Conservation (phyloP, 1,140 invertebrate genomes). For the Cherax destructor region DNA sequence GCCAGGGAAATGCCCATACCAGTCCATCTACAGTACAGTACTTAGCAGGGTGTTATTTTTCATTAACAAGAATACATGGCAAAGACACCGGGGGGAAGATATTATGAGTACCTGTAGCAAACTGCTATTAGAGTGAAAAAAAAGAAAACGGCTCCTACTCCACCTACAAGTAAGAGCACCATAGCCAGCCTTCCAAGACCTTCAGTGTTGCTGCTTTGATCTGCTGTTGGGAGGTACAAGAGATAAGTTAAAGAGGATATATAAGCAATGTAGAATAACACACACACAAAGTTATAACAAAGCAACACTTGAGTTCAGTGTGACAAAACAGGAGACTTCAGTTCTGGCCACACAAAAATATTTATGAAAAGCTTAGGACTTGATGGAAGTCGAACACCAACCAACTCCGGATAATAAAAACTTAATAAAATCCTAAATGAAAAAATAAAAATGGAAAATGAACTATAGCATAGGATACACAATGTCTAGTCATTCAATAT, state of each 20-base stretch:
- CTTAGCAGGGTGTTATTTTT: constrained; percentile 51
- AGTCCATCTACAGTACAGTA: constrained; percentile 65
- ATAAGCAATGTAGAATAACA: background rate
- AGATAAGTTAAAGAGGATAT: constrained; percentile 72
- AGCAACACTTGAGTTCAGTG: background rate
- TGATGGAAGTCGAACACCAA: background rate
- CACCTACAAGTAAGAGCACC: constrained; percentile 93
- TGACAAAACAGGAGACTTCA: constrained; percentile 10
- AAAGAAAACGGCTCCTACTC: constrained; percentile 94
- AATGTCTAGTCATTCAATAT: background rate
- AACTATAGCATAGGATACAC: background rate
- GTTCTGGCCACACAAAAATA: constrained; percentile 16
- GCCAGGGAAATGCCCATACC: constrained; percentile 51
- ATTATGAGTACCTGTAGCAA: constrained; percentile 91
- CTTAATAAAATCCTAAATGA: background rate
- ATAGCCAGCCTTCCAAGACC: constrained; percentile 91
- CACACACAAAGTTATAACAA: constrained; percentile 14
- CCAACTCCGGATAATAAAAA: constrained; percentile 30
- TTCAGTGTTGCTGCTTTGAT: constrained; percentile 82
- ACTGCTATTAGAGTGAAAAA: constrained; percentile 94
- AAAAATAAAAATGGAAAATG: background rate
- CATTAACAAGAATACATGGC: constrained; percentile 47
- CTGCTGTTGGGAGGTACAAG: constrained; percentile 75
- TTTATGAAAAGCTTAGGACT: background rate
- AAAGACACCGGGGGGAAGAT: constrained; percentile 33